A percentile compares a stretch with the other conserved stretches of the same genome.
Evolutionary conservation across 2,797 vertebrate genomes (phyloP).

Genomic region (Acrocephalus scirpaceus): DNA sequence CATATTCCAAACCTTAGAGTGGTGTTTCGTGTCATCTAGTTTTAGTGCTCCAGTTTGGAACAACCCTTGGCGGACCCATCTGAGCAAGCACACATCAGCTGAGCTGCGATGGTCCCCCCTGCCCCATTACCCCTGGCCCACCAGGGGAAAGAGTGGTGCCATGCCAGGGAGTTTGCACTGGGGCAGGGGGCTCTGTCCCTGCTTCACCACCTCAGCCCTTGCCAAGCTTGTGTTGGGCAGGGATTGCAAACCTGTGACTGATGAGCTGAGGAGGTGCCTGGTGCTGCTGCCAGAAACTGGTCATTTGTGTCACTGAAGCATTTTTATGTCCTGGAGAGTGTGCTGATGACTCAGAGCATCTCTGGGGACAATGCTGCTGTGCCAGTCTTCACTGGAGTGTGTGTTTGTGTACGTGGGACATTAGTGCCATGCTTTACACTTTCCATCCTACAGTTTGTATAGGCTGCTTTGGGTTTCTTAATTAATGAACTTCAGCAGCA

Average conservation of each 20-base stretch:
- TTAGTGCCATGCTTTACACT: not conserved
- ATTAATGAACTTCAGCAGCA: not conserved
- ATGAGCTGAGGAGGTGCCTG: not conserved
- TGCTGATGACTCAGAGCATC: not conserved
- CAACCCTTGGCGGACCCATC: not conserved
- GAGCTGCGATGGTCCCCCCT: not conserved
- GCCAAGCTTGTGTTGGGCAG: not conserved
- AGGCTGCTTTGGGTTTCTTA: not conserved
- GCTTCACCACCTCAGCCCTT: not conserved
- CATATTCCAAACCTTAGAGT: not conserved
- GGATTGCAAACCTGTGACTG: not conserved
- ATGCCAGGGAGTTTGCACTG: rapidly evolving
- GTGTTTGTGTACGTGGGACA: not conserved
- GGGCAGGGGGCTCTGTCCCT: rapidly evolving
- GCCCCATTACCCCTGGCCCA: rapidly evolving
- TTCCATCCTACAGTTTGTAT: not conserved
- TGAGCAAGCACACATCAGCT: not conserved
- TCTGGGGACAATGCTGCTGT: not conserved
- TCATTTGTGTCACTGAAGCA: not conserved
- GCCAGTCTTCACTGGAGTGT: not conserved
- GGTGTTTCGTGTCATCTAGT: not conserved
- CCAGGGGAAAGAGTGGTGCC: rapidly evolving
- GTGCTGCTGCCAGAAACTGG: not conserved
- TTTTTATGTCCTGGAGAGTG: not conserved
- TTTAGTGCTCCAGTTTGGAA: not conserved